Conservation (phyloP, 2,797 vertebrate species). For the Hapalemur alaotrensis region DNA sequence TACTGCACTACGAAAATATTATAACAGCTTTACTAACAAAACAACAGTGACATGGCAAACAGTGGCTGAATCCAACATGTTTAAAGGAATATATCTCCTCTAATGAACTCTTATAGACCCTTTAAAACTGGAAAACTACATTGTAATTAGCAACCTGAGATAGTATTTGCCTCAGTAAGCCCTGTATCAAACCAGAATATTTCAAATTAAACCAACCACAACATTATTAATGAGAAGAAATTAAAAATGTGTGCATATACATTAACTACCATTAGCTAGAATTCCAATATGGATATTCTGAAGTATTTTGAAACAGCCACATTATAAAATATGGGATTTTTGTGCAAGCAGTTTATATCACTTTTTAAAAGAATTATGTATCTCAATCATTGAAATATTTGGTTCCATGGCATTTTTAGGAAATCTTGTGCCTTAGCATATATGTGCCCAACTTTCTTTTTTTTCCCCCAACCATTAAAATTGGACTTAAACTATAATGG, state of each 20-base stretch:
- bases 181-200: not conserved
- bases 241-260: not conserved
- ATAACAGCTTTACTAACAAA: not conserved
- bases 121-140: not conserved
- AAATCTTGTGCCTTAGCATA: not conserved
- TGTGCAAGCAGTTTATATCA: not conserved
- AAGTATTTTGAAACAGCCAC: conserved; percentile 4
- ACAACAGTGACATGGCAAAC: not conserved
- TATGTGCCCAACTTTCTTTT: not conserved
- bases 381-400: not conserved
- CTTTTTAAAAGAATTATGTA: not conserved
- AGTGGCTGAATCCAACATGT: not conserved
- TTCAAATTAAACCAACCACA: not conserved
- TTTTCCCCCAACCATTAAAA: not conserved
- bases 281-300: not conserved
- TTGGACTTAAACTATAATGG: not conserved
- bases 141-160: not conserved
- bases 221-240: not conserved
- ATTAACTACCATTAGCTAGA: not conserved
- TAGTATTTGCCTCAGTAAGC: not conserved
- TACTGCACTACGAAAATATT: not conserved
- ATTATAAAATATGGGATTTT: not conserved
- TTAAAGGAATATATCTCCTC: not conserved
- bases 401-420: not conserved
- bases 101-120: not conserved